Base-by-base conservation (phyloP, 2,797 vertebrate species). In the Spea hammondii region DNA sequence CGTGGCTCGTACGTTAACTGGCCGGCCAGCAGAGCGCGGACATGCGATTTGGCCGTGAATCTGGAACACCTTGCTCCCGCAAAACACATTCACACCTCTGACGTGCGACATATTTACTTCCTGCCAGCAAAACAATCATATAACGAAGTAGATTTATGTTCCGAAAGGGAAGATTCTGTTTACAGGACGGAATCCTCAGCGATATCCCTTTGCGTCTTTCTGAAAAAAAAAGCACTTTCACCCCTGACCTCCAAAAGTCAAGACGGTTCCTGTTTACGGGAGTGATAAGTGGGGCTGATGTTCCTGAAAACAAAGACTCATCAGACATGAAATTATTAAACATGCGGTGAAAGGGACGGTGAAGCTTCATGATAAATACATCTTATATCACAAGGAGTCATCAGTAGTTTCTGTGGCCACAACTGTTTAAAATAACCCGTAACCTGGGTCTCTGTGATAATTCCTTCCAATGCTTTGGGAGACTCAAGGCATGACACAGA, bases 181-280 rank as follows among this genome's bases (percentile, higher is more conserved):
- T 57, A 46, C 46, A 10, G 13, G 45, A 65, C 79, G 53, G 62
- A 53, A 68, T 65, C 65, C 67, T 62, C 54, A 10, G 68, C 46
- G 0, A 3, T 4, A 44, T 71, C 17, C 65, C 14, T 48, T 54
- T 54, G 45, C 44, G 11, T 64, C 54, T 51, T 51, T 10, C 50
- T 69, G 11, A 11, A 66, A 57, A 72, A 32, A 53, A 45, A n/a
- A 51, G 45, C 13, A 1, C 1, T 48, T n/a, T 49, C 65, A n/a
- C 47, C 46, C 50, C 13, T 73, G 48, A 62, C 60, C 77, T 9
- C 8, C 14, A 44, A 6, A 13, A 32, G 17, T 62, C 12, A 45
- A 53, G 8, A 1, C 14, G 12, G 11, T 73, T 81, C 79, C 65
- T 81, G 79, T 81, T 77, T 77, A 77, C n/a, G 13, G 10, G 44